Evolutionary conservation across 1,140 invertebrate species (phyloP).

Genomic region (Myzus persicae): DNA sequence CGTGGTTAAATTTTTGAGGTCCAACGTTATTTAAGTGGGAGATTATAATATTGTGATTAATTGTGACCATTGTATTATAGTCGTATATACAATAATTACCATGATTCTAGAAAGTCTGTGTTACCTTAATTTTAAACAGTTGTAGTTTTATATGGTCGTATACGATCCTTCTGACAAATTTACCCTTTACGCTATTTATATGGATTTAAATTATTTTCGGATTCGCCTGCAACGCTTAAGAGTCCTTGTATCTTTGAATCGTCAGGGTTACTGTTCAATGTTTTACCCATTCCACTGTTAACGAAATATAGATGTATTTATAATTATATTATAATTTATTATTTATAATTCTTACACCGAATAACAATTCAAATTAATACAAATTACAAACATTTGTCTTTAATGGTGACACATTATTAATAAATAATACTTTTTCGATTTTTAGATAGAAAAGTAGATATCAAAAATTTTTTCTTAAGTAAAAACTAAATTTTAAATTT

Average conservation of each 20-base stretch:
- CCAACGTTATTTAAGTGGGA: neutral
- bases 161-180: neutral
- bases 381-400: neutral
- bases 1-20: neutral
- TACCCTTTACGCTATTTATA: slow-evolving; percentile 19
- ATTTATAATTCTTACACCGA: neutral
- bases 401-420: neutral
- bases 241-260: neutral
- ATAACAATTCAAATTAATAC: neutral
- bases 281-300: neutral
- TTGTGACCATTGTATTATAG: neutral
- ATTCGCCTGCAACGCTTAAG: neutral
- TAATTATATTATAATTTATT: too few species aligned
- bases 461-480: neutral
- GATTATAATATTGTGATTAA: neutral
- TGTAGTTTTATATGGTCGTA: neutral
- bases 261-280: neutral
- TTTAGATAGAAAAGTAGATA: neutral
- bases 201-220: neutral
- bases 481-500: neutral
- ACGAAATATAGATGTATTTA: neutral
- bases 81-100: neutral
- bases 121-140: neutral
- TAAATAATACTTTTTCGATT: neutral
- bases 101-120: neutral